phyloP scores from a whole-genome alignment of 37 sponge, comb jelly and placozoan species.

The Oopsacas minuta region DNA sequence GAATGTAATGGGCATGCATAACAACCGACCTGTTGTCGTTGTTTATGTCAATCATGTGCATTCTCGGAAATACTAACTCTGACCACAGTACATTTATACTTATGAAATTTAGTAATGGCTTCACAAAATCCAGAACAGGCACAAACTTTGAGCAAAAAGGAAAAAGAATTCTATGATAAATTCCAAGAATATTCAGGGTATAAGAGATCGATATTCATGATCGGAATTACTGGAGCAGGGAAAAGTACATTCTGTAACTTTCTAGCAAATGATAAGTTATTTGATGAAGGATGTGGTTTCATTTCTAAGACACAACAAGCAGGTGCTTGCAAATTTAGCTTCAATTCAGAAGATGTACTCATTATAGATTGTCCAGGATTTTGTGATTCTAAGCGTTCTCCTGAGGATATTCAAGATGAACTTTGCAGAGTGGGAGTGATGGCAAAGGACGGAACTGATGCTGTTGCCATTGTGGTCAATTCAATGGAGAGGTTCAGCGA shows the following conservation, averaged over 20 bases:
- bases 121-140: too few species aligned
- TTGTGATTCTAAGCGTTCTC: slow-evolving; percentile 14
- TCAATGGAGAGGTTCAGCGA: slow-evolving; percentile 4
- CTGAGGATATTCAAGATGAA: slow-evolving; percentile 17
- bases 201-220: slow-evolving; percentile 1
- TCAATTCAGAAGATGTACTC: neutral
- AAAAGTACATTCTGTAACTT: slow-evolving; percentile 12
- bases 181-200: neutral
- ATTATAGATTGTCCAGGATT: slow-evolving; percentile 12
- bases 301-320: neutral
- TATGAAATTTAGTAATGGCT: too few species aligned
- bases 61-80: too few species aligned
- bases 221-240: slow-evolving; percentile 9
- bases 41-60: too few species aligned
- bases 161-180: neutral
- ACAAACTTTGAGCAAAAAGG: neutral
- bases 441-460: slow-evolving; percentile 15
- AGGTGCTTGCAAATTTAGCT: slow-evolving; percentile 6
- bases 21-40: too few species aligned
- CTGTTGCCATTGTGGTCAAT: neutral
- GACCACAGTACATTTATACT: too few species aligned
- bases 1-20: too few species aligned
- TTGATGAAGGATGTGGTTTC: neutral
- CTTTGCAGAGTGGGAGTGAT: slow-evolving; percentile 10
- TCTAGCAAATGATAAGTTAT: neutral